Evolutionary conservation across 2,888 invertebrate species (phyloP).

Genomic region (Taphrorychus bicolor): DNA sequence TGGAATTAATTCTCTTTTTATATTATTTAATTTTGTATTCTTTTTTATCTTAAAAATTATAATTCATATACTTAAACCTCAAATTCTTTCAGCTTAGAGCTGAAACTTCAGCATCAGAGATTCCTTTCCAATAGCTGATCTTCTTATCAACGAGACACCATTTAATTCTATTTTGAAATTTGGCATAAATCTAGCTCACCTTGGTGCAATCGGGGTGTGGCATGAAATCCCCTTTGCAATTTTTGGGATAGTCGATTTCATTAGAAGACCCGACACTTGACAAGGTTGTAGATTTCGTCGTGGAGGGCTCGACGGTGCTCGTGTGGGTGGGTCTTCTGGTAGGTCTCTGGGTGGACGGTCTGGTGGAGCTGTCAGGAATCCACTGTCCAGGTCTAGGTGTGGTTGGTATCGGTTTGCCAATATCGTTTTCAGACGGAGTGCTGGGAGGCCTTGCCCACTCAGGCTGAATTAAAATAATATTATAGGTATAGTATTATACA

Average conservation of each 20-base stretch:
- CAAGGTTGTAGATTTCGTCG: conserved; percentile 1
- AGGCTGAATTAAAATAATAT: conserved; percentile 62
- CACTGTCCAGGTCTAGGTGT: conserved; percentile 52
- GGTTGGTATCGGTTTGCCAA: conserved; percentile 45
- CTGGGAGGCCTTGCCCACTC: conserved; percentile 84
- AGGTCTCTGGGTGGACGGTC: not conserved
- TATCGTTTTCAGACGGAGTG: conserved; percentile 62
- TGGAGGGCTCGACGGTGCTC: conserved; percentile 32
- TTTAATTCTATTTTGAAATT: too few species aligned
- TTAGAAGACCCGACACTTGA: conserved; percentile 38
- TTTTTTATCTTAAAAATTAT: too few species aligned
- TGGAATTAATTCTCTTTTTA: too few species aligned
- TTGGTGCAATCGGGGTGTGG: conserved; percentile 66
- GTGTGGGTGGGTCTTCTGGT: conserved; percentile 1
- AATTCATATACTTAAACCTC: too few species aligned
- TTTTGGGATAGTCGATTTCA: conserved; percentile 52
- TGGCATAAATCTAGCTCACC: conserved; percentile 58
- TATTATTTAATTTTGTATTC: too few species aligned
- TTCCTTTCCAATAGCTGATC: too few species aligned
- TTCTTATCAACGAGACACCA: too few species aligned
- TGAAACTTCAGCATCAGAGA: too few species aligned
- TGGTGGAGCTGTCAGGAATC: conserved; percentile 43
- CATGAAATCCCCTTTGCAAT: conserved; percentile 66
- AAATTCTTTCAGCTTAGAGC: not conserved
- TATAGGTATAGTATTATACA: not conserved